Percentiles rank a stretch among this genome's conserved stretches.
These are phyloP conservation scores for Galerucella nymphaeae DNA, from an alignment of 2,888 invertebrate species.

Conservation along the genomic window DNA sequence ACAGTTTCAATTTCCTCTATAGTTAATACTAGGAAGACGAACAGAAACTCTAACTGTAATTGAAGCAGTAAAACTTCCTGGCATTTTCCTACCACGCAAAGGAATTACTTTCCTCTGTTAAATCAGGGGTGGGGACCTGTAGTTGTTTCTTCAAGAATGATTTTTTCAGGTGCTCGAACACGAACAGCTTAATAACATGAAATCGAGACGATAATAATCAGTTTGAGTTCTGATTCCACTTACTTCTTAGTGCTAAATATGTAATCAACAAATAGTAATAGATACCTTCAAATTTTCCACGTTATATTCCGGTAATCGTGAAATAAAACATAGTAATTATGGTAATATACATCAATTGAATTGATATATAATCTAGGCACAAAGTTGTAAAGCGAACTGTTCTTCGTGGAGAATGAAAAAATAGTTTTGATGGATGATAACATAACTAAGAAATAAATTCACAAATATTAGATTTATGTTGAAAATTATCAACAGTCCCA, in stretches of 20 bases:
- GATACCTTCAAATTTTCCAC: not conserved
- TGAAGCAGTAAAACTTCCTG: conserved; percentile 2
- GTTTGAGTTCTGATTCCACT: conserved; percentile 18
- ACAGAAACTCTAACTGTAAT: conserved; percentile 13
- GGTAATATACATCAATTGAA: not conserved
- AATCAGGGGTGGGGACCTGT: conserved; percentile 9
- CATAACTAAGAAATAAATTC: too few relatives aligned
- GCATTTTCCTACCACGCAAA: conserved; percentile 6
- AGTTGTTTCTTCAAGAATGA: conserved; percentile 13
- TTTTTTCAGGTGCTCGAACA: conserved; percentile 21
- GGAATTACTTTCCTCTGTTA: conserved; percentile 24
- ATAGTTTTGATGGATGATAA: too few relatives aligned
- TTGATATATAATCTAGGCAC: not conserved
- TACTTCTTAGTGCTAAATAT: conserved; percentile 28
- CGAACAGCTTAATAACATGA: conserved; percentile 19
- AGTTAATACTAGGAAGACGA: conserved; percentile 2
- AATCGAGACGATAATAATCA: conserved; percentile 20
- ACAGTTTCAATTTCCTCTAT: conserved; percentile 1
- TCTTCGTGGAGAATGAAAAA: not conserved
- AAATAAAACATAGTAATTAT: not conserved
- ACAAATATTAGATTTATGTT: too few relatives aligned
- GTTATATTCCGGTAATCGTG: conserved; percentile 4
- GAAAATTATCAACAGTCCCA: too few relatives aligned
- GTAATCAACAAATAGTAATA: conserved; percentile 18
- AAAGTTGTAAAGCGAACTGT: not conserved